Evolutionary conservation across 2,888 invertebrate genomes (phyloP).

Genomic region (Himalopsyche kuldschensis): DNA sequence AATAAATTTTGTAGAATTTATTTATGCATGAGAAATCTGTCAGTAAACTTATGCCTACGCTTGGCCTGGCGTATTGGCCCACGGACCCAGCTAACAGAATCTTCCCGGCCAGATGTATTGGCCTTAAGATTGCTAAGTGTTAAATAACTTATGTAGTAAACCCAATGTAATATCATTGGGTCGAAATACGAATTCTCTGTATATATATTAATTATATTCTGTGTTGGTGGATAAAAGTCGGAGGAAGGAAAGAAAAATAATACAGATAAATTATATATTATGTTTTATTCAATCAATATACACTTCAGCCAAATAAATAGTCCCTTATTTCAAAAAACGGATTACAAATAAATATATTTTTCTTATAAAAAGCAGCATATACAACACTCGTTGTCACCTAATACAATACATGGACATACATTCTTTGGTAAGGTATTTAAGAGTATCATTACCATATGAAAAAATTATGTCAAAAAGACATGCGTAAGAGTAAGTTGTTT

Average conservation of each 20-base stretch:
- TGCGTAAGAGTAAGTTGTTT: neutral
- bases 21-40: too few species aligned
- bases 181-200: too few species aligned
- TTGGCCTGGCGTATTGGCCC: too few species aligned
- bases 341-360: neutral
- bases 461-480: neutral
- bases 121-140: too few species aligned
- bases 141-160: too few species aligned
- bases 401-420: slow-evolving; percentile 8
- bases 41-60: too few species aligned
- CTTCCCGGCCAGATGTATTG: too few species aligned
- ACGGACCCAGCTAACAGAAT: too few species aligned
- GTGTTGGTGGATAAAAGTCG: too few species aligned
- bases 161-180: too few species aligned
- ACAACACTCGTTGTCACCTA: slow-evolving; percentile 4
- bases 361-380: neutral
- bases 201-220: too few species aligned
- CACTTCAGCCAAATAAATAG: neutral
- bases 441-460: neutral
- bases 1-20: too few species aligned
- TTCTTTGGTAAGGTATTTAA: slow-evolving; percentile 4
- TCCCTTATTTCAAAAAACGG: neutral
- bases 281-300: neutral
- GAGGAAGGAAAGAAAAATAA: neutral
- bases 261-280: neutral